phyloP scores from a whole-genome alignment of 2,113 vertebrate species.

The Cyrtonyx montezumae region DNA sequence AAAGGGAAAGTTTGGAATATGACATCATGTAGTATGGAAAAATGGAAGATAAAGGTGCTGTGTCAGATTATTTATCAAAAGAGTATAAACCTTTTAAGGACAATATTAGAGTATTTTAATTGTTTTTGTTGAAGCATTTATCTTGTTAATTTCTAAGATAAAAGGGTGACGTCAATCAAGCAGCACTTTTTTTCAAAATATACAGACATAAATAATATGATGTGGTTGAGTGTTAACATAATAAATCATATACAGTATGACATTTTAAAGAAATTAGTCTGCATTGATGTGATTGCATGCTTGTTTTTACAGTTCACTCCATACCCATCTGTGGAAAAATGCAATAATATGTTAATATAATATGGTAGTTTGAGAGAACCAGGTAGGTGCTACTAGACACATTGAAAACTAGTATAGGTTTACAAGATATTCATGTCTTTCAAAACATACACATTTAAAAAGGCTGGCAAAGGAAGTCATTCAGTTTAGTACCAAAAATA shows the following conservation, averaged over 20 bases:
- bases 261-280: slow-evolving; percentile 88
- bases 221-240: slow-evolving; percentile 89
- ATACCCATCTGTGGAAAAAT: slow-evolving; percentile 86
- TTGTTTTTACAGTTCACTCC: slow-evolving; percentile 85
- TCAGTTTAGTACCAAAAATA: slow-evolving; percentile 76
- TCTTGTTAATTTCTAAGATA: slow-evolving; percentile 82
- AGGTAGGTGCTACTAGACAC: slow-evolving; percentile 86
- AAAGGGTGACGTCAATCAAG: slow-evolving; percentile 82
- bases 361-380: slow-evolving; percentile 87
- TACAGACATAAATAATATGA: slow-evolving; percentile 86
- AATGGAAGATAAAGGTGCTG: slow-evolving; percentile 79
- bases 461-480: slow-evolving; percentile 74
- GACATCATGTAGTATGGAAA: slow-evolving; percentile 76
- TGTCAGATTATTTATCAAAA: slow-evolving; percentile 83
- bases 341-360: slow-evolving; percentile 89
- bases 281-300: slow-evolving; percentile 89
- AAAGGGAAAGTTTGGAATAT: slow-evolving; percentile 74
- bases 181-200: slow-evolving; percentile 85
- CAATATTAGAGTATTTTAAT: slow-evolving; percentile 78
- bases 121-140: slow-evolving; percentile 80
- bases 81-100: slow-evolving; percentile 79
- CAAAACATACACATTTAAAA: slow-evolving; percentile 73
- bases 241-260: slow-evolving; percentile 89
- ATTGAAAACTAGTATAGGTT: slow-evolving; percentile 86
- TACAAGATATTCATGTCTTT: slow-evolving; percentile 83